Percentiles rank a stretch among this genome's conserved stretches.
These are phyloP conservation scores for Manis pentadactyla DNA, from an alignment of 2,797 vertebrate species.

Conservation along the genomic window DNA sequence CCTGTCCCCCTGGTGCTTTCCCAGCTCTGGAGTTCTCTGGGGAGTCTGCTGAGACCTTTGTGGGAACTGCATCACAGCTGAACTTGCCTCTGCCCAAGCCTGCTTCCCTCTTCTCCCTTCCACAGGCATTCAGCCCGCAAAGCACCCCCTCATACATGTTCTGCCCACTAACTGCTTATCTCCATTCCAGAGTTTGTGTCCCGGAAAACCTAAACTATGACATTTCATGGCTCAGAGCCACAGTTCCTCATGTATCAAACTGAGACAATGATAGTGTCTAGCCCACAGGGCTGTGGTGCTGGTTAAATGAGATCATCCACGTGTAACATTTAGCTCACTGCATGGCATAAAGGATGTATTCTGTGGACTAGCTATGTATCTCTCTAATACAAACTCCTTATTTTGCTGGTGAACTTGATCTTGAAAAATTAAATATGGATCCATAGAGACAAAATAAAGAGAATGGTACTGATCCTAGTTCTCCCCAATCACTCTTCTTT, in stretches of 20 bases:
- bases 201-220: background rate
- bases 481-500: background rate
- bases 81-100: background rate
- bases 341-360: background rate
- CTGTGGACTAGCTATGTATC: background rate
- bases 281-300: background rate
- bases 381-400: background rate
- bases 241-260: background rate
- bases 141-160: background rate
- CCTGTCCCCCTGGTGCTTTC: background rate
- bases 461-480: background rate
- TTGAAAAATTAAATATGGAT: constrained; percentile 1
- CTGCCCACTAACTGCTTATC: background rate
- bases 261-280: background rate
- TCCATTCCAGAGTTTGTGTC: background rate
- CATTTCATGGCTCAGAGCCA: background rate
- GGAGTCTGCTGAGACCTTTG: background rate
- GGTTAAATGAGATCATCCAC: background rate
- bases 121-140: background rate
- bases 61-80: background rate
- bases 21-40: background rate
- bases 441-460: background rate
- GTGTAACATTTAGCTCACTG: background rate
- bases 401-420: background rate
- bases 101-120: background rate